Evolutionary conservation across 2,797 vertebrate genomes (phyloP).

Genomic region (Aplochiton taeniatus): DNA sequence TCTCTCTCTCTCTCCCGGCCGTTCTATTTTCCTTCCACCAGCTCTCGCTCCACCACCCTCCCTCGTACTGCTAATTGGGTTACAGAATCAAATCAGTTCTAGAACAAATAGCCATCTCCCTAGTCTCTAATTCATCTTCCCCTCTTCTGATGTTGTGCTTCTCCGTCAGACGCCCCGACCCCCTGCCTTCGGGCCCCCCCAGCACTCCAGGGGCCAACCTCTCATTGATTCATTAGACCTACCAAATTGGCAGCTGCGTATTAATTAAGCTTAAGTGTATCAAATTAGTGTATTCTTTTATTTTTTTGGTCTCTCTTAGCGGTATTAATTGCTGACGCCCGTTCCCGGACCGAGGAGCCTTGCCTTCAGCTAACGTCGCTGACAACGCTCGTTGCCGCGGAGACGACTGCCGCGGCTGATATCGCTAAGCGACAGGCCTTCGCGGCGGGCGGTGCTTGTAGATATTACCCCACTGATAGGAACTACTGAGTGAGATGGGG

Average conservation of each 20-base stretch:
- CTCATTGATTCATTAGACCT: neutral
- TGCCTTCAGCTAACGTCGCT: conserved; percentile 27
- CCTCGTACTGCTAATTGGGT: too few species aligned
- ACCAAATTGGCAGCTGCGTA: conserved; percentile 43
- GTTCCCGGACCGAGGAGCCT: too few species aligned
- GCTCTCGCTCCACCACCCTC: neutral
- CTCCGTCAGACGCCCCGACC: neutral
- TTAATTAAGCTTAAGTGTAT: conserved; percentile 76
- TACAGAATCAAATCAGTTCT: too few species aligned
- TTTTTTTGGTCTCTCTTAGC: conserved; percentile 10
- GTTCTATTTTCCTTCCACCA: too few species aligned
- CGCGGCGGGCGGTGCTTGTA: conserved; percentile 43
- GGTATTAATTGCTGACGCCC: conserved; percentile 64
- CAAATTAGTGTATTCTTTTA: conserved; percentile 48
- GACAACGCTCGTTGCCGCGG: conserved; percentile 58
- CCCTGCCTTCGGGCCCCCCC: neutral
- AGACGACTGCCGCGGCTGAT: conserved; percentile 52
- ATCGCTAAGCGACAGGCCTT: conserved; percentile 58
- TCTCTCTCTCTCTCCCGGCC: neutral
- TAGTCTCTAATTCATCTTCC: too few species aligned
- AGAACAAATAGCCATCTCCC: too few species aligned
- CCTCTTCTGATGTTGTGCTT: neutral
- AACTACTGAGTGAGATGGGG: conserved; percentile 53
- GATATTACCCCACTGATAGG: conserved; percentile 68
- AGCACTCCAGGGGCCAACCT: too few species aligned